phyloP scores from a whole-genome alignment of 2,797 vertebrate genomes.

The Zenarchopterus dispar region DNA sequence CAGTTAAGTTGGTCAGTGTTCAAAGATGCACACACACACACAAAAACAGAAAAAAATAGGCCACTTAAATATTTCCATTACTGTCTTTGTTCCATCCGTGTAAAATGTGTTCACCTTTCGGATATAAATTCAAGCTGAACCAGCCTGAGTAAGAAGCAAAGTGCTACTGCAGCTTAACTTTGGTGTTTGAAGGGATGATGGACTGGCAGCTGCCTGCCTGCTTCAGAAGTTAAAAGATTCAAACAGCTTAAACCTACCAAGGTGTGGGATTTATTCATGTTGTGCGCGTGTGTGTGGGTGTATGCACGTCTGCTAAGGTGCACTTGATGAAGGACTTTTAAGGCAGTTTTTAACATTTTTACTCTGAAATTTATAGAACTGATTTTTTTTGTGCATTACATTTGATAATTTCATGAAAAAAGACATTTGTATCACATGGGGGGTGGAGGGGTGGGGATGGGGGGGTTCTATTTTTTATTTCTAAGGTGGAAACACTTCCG shows the following conservation, averaged over 20 bases:
- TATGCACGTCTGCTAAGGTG: conserved; percentile 38
- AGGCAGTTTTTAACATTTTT: conserved; percentile 40
- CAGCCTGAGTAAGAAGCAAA: conserved; percentile 45
- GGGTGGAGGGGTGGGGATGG: too few relatives aligned
- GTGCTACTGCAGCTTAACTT: conserved; percentile 42
- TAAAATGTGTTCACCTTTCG: background rate
- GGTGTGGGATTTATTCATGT: conserved; percentile 68
- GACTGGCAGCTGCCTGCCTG: conserved; percentile 62
- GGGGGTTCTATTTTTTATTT: conserved; percentile 3
- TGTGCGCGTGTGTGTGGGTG: conserved; percentile 1
- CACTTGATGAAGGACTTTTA: conserved; percentile 31
- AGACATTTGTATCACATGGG: too few relatives aligned
- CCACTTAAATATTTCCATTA: too few relatives aligned
- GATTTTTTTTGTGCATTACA: conserved; percentile 17
- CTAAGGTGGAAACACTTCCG: conserved; percentile 6
- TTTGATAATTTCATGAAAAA: conserved; percentile 25
- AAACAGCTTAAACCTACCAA: conserved; percentile 66
- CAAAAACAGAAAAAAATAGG: too few relatives aligned
- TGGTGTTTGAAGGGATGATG: conserved; percentile 51
- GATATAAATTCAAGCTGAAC: conserved; percentile 44
- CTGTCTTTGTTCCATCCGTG: too few relatives aligned
- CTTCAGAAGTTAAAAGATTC: conserved; percentile 50
- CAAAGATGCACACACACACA: too few relatives aligned
- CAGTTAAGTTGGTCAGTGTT: too few relatives aligned
- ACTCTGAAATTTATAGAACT: conserved; percentile 2